A percentile compares a stretch with the other conserved stretches of the same genome.
Conservation (phyloP, 2,113 vertebrate species). For the Caranx ignobilis region DNA sequence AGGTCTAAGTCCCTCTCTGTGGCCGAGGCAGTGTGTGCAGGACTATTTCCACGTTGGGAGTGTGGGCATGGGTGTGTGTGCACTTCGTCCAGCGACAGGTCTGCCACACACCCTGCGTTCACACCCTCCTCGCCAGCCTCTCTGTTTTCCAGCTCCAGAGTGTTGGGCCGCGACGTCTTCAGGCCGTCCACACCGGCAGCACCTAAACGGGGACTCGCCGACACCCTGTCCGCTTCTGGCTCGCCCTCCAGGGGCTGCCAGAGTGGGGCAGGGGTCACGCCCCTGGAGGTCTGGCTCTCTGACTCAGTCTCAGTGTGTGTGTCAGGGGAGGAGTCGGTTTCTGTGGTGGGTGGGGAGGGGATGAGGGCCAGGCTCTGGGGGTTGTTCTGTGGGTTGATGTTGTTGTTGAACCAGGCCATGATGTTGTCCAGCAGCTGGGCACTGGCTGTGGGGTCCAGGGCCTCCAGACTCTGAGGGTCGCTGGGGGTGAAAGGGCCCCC, state of each 20-base stretch:
- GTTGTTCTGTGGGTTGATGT: slow-evolving; percentile 82
- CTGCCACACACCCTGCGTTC: slow-evolving; percentile 58
- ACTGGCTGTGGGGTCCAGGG: slow-evolving; percentile 76
- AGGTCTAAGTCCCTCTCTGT: slow-evolving; percentile 61
- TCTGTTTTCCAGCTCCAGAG: slow-evolving; percentile 63
- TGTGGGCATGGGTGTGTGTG: slow-evolving; percentile 60
- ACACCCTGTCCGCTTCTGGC: slow-evolving; percentile 37
- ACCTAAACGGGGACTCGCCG: not conserved
- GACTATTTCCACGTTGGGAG: slow-evolving; percentile 41
- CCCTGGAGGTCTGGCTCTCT: slow-evolving; percentile 61
- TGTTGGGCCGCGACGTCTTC: slow-evolving; percentile 51
- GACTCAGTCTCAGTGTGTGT: slow-evolving; percentile 64
- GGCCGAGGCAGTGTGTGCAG: slow-evolving; percentile 50
- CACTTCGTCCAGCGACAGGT: slow-evolving; percentile 77
- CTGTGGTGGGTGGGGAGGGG: slow-evolving; percentile 79
- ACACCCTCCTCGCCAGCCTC: slow-evolving; percentile 35
- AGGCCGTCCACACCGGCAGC: not conserved
- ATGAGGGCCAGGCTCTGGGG: slow-evolving; percentile 79
- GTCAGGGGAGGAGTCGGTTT: slow-evolving; percentile 76
- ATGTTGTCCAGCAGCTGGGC: slow-evolving; percentile 84
- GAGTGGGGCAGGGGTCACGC: slow-evolving; percentile 22
- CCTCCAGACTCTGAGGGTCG: slow-evolving; percentile 79
- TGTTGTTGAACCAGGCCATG: slow-evolving; percentile 84
- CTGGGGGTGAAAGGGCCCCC: slow-evolving; percentile 79
- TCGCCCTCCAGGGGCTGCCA: slow-evolving; percentile 79